These are phyloP conservation scores for Anseranas semipalmata DNA, from an alignment of 2,113 vertebrate genomes.

Conservation along the genomic window DNA sequence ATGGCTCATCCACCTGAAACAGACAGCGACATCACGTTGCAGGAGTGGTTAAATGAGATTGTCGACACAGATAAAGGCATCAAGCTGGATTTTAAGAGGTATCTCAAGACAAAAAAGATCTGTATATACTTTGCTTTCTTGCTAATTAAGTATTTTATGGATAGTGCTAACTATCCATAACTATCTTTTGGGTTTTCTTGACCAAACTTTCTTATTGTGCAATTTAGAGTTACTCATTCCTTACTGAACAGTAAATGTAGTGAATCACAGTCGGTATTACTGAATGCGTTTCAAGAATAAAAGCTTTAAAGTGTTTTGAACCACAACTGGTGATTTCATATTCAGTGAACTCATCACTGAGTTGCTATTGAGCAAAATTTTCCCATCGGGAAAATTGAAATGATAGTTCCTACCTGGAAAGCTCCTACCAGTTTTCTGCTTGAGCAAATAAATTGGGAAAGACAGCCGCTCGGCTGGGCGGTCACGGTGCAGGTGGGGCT, in stretches of 20 bases:
- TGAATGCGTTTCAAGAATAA: not conserved
- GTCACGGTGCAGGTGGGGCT: not conserved
- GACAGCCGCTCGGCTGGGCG: rapidly evolving
- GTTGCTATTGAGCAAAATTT: not conserved
- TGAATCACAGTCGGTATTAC: not conserved
- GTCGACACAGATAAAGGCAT: conserved; percentile 83
- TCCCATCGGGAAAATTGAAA: rapidly evolving
- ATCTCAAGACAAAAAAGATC: not conserved
- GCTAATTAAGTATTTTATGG: not conserved
- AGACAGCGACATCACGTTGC: conserved; percentile 87
- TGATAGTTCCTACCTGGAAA: not conserved
- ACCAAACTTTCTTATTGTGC: not conserved
- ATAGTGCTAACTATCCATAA: not conserved
- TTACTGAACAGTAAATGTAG: not conserved
- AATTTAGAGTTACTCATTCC: not conserved
- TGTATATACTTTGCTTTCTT: too few species aligned
- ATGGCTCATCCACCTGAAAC: conserved; percentile 93
- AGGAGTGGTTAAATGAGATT: conserved; percentile 84
- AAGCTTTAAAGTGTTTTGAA: not conserved
- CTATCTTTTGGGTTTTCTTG: not conserved
- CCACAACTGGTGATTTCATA: not conserved
- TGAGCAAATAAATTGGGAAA: not conserved
- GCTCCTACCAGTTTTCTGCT: not conserved
- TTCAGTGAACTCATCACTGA: not conserved
- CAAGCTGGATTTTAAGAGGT: conserved; percentile 98